Conservation (phyloP, 2,113 vertebrate species). For the Chiloscyllium plagiosum region DNA sequence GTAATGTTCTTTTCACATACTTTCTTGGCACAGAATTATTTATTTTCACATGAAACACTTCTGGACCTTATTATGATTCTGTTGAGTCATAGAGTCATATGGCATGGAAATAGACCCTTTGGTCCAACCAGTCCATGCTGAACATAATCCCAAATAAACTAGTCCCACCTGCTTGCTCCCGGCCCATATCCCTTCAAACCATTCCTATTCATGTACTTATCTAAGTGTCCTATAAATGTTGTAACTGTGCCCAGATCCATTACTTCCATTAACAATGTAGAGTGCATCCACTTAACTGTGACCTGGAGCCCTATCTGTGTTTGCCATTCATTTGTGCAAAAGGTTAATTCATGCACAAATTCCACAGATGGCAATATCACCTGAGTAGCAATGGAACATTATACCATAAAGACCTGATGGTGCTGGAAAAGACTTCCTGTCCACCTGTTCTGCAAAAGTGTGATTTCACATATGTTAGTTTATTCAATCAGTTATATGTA, state of each 20-base stretch:
- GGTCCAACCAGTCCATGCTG: too few relatives aligned
- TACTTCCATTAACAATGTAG: not conserved
- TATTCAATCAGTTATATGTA: not conserved
- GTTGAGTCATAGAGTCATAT: too few relatives aligned
- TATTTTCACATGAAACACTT: not conserved
- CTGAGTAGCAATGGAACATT: not conserved
- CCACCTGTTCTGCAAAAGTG: not conserved
- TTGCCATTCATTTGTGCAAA: not conserved
- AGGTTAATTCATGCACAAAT: not conserved
- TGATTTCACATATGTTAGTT: not conserved
- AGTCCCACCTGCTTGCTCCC: too few relatives aligned
- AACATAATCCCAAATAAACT: too few relatives aligned
- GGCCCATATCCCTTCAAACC: too few relatives aligned
- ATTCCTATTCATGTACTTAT: too few relatives aligned
- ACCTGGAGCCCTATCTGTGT: not conserved
- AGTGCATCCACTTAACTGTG: not conserved
- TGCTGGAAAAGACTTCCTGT: not conserved
- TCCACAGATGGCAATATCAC: not conserved
- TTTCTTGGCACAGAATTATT: not conserved
- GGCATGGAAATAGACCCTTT: too few relatives aligned
- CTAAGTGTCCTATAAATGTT: too few relatives aligned
- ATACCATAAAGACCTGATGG: not conserved
- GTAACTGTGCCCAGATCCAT: not conserved
- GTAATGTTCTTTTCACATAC: not conserved
- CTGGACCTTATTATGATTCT: too few relatives aligned